Conservation (phyloP, 2,888 invertebrate genomes). For the Spialia ferax region DNA sequence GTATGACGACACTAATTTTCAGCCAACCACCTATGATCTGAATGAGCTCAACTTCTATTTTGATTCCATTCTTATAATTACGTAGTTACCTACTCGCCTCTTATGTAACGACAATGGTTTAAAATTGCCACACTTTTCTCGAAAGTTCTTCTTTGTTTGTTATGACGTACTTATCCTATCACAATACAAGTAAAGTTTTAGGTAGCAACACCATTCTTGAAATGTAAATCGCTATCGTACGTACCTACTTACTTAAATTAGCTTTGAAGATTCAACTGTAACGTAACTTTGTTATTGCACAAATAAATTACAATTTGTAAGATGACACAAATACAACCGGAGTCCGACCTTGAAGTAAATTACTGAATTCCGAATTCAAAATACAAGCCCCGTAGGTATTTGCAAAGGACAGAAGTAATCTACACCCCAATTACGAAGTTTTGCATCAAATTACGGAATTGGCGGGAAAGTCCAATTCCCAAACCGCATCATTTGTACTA, state of each 20-base stretch:
- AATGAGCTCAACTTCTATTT: constrained; percentile 13
- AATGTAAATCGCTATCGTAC: no score
- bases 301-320: constrained; percentile 20
- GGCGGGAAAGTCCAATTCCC: constrained; percentile 14
- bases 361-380: constrained; percentile 27
- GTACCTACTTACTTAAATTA: no score
- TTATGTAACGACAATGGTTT: background rate
- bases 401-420: constrained; percentile 25
- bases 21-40: constrained; percentile 13
- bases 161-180: background rate
- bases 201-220: no score
- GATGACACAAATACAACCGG: constrained; percentile 7
- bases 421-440: constrained; percentile 28
- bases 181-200: background rate
- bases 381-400: constrained; percentile 19
- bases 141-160: background rate
- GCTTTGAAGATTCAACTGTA: background rate
- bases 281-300: background rate
- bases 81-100: no score
- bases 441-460: constrained; percentile 22
- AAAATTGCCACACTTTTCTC: background rate
- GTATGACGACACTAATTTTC: constrained; percentile 1
- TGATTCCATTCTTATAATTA: background rate
- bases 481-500: constrained; percentile 45
- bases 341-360: constrained; percentile 7